Percentiles rank a stretch among this genome's conserved stretches.
phyloP scores from a whole-genome alignment of 2,797 vertebrate genomes.

The Pelobates cultripes region DNA sequence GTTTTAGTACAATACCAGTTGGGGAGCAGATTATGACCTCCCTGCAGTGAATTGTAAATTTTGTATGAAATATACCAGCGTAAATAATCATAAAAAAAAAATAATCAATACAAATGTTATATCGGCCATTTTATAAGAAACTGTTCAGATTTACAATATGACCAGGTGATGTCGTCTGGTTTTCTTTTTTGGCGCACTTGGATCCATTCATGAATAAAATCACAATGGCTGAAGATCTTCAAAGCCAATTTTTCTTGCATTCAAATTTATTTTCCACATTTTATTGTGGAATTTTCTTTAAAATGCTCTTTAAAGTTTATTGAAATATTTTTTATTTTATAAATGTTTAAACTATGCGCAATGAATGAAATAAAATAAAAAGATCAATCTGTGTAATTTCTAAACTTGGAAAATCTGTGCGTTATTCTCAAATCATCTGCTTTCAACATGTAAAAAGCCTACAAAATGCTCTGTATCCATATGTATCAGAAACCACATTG shows the following conservation, averaged over 20 bases:
- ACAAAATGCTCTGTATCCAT: too few species aligned
- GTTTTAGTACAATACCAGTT: too few species aligned
- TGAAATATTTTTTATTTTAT: slow-evolving; percentile 1
- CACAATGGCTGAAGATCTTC: neutral
- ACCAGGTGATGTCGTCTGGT: too few species aligned
- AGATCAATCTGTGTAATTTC: neutral
- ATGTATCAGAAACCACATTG: too few species aligned
- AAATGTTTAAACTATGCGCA: slow-evolving; percentile 19
- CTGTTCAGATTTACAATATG: too few species aligned
- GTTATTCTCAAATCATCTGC: neutral
- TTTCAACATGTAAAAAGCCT: neutral
- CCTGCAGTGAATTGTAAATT: too few species aligned
- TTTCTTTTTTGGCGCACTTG: too few species aligned
- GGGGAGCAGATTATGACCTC: too few species aligned
- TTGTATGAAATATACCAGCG: too few species aligned
- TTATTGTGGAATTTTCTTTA: slow-evolving; percentile 1
- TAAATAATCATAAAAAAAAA: too few species aligned
- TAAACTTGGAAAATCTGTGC: slow-evolving; percentile 1
- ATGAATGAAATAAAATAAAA: slow-evolving; percentile 22
- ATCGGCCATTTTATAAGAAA: too few species aligned
- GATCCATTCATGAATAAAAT: neutral
- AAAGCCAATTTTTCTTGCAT: neutral
- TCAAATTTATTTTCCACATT: neutral
- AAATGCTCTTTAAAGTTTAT: slow-evolving; percentile 8
- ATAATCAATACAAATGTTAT: too few species aligned